A percentile compares a stretch with the other conserved stretches of the same genome.
Evolutionary conservation across 2,888 invertebrate genomes (phyloP).

Genomic region (Coenonympha arcania): DNA sequence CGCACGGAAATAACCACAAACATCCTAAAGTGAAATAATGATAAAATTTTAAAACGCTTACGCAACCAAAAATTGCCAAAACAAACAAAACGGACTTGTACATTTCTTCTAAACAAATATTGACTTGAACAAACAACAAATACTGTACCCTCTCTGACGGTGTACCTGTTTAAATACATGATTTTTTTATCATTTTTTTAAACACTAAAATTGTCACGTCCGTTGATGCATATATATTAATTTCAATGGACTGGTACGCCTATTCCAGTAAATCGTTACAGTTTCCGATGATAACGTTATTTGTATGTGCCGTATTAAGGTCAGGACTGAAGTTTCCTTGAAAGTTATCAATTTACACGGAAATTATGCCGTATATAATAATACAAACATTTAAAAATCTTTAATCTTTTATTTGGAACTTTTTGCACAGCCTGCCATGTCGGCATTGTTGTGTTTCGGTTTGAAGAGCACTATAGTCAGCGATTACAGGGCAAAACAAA

Average conservation of each 20-base stretch:
- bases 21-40: not conserved
- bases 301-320: slow-evolving; percentile 5
- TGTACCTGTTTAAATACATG: slow-evolving; percentile 30
- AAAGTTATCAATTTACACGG: not conserved
- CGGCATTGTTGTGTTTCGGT: too few relatives aligned
- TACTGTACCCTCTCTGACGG: slow-evolving; percentile 7
- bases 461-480: too few relatives aligned
- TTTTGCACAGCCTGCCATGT: too few relatives aligned
- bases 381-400: not conserved
- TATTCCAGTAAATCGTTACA: slow-evolving; percentile 25
- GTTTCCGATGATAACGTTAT: slow-evolving; percentile 18
- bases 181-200: slow-evolving; percentile 23
- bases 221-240: slow-evolving; percentile 35
- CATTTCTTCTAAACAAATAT: slow-evolving; percentile 12
- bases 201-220: slow-evolving; percentile 45
- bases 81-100: slow-evolving; percentile 13
- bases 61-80: slow-evolving; percentile 12
- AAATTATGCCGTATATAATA: too few relatives aligned
- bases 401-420: too few relatives aligned
- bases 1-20: too few relatives aligned
- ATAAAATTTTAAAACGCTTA: slow-evolving; percentile 12
- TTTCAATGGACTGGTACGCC: slow-evolving; percentile 16
- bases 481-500: too few relatives aligned
- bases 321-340: not conserved
- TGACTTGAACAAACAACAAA: slow-evolving; percentile 11